A percentile compares a stretch with the other conserved stretches of the same genome.
Evolutionary conservation across 2,797 vertebrate genomes (phyloP).

Genomic region (Chromobotia macracanthus): DNA sequence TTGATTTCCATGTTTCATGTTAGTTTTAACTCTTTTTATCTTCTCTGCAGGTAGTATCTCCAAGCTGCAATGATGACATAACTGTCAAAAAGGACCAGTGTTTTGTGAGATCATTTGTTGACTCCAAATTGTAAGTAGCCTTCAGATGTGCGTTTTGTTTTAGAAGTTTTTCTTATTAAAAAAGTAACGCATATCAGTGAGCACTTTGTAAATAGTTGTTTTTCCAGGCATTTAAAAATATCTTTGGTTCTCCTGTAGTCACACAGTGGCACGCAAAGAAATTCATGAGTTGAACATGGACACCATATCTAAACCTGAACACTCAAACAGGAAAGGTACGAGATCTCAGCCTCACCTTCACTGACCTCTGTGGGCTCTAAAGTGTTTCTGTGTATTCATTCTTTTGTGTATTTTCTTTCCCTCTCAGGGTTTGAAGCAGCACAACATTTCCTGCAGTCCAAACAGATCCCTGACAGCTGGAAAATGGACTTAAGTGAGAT

Average conservation of each 20-base stretch:
- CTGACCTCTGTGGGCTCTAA: too few relatives aligned
- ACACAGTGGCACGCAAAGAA: constrained; percentile 87
- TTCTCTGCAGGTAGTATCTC: constrained; percentile 91
- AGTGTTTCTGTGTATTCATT: neutral
- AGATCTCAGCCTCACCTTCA: neutral
- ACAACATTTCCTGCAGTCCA: constrained; percentile 78
- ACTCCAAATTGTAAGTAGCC: constrained; percentile 94
- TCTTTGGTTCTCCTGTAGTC: constrained; percentile 71
- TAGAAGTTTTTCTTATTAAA: neutral
- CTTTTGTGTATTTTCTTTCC: neutral
- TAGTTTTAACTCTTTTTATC: too few relatives aligned
- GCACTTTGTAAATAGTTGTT: too few relatives aligned
- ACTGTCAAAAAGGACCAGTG: constrained; percentile 96
- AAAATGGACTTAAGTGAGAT: constrained; percentile 98
- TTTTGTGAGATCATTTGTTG: constrained; percentile 90
- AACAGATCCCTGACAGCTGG: constrained; percentile 86
- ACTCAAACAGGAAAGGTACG: constrained; percentile 84
- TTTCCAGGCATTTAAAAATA: too few relatives aligned
- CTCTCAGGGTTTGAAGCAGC: constrained; percentile 83
- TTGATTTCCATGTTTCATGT: too few relatives aligned
- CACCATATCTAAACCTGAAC: constrained; percentile 78
- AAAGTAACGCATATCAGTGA: too few relatives aligned
- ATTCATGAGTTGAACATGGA: constrained; percentile 79
- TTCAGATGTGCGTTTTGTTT: neutral
- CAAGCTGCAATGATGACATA: constrained; percentile 93